Evolutionary conservation across 2,113 vertebrate species (phyloP), one percentile per base, ranked within the genome.

Genomic region (Embiotoca jacksoni): DNA sequence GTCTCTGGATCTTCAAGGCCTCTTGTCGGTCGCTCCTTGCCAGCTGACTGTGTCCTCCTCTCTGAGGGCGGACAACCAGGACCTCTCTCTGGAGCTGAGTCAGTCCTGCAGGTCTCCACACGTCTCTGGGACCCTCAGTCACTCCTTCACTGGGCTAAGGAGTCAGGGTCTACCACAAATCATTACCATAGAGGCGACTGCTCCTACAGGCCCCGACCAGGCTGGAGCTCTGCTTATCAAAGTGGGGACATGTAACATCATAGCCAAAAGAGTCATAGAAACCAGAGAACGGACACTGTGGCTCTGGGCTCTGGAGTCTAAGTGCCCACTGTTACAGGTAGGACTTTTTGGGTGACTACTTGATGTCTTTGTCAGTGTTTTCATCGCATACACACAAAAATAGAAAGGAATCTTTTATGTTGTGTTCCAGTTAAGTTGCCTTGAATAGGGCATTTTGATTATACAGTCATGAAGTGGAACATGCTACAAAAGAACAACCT

Each of bases 301-400:
- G 94, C 84, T 89, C 0, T 90, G 95, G 93, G 84, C 90, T 80
- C 55, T 93, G 7, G 92, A 95, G 81, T 62, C 91, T 2, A 78
- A 85, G 2, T 96, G 95, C 57, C 92, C 90, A 0, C 31, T 88
- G 66, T 84, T 95, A 68, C 86, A 92, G 91, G 92, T 94, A 78
- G 32, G 1, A 2, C 11, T 61, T 33, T 85, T 6, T 56, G 7
- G 50, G 49, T 47, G 10, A 31, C 39, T 33, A 23, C 0, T 52
- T 23, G 5, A 52, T 52, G 30, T 9, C 14, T 63, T 56, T 23
- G 63, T 36, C 7, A 9, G 1, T 67, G 15, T 65, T 6, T 60
- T 49, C 44, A 37, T 41, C 44, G 44, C 6, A n/a, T n/a, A 52
- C 31, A 14, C 6, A 10, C 14, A 59, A 3, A 44, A 44, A 44